These are phyloP conservation scores for Ashinkailepas kermadecensis DNA, from an alignment of 2,888 invertebrate genomes.

Conservation along the genomic window DNA sequence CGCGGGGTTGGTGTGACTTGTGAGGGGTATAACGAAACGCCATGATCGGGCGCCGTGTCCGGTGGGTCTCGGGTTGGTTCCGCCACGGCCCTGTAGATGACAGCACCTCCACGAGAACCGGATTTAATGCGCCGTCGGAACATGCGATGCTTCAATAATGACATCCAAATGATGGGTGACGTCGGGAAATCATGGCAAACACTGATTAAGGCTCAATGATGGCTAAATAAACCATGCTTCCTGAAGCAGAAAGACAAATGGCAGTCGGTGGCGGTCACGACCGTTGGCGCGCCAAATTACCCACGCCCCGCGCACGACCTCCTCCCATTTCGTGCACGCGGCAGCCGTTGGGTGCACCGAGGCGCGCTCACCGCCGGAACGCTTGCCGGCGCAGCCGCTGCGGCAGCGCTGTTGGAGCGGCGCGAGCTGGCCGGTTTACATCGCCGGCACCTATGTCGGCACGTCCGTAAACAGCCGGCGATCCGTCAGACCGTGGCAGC, in stretches of 20 bases:
- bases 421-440: too few species aligned
- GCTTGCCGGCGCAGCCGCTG: too few species aligned
- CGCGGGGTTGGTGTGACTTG: too few species aligned
- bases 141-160: conserved; percentile 16
- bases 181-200: background rate
- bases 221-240: background rate
- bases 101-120: background rate
- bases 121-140: background rate
- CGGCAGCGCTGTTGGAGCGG: too few species aligned
- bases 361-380: too few species aligned
- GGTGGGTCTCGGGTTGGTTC: background rate
- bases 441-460: too few species aligned
- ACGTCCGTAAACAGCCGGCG: too few species aligned
- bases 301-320: background rate
- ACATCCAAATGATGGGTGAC: background rate
- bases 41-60: too few species aligned
- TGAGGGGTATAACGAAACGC: too few species aligned
- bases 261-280: background rate
- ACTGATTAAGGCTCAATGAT: background rate
- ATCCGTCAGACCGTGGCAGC: too few species aligned
- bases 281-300: background rate
- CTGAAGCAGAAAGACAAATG: background rate
- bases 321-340: too few species aligned
- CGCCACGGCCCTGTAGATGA: background rate
- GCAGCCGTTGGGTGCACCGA: too few species aligned